Evolutionary conservation across 2,113 vertebrate genomes (phyloP).

Genomic region (Misgurnus anguillicaudatus): DNA sequence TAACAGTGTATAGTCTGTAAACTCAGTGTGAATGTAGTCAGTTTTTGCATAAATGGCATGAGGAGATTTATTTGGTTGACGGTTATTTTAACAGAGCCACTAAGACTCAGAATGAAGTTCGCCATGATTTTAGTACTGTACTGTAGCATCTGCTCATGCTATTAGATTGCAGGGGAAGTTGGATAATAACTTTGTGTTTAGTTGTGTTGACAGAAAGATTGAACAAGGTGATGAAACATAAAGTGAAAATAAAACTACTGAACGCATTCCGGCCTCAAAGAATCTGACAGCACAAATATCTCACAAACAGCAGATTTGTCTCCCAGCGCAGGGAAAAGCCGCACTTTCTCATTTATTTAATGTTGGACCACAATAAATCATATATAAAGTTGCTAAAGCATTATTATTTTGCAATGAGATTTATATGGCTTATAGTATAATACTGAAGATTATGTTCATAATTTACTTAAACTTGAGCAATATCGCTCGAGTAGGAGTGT

Average conservation of each 20-base stretch:
- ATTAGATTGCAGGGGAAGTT: slow-evolving; percentile 28
- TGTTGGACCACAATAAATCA: neutral
- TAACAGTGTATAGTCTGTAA: no score
- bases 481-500: no score
- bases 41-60: no score
- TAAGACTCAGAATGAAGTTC: neutral
- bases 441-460: no score
- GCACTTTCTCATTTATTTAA: neutral
- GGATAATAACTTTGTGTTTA: slow-evolving; percentile 47
- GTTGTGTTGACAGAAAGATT: slow-evolving; percentile 6
- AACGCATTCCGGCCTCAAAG: neutral
- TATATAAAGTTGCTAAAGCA: no score
- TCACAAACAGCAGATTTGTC: slow-evolving; percentile 4
- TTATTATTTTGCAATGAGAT: no score
- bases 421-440: no score
- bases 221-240: neutral
- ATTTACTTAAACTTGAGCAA: no score
- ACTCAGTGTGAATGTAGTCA: no score
- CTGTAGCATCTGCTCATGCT: neutral
- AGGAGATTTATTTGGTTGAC: no score
- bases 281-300: neutral
- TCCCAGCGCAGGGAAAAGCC: neutral
- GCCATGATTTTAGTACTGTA: neutral
- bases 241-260: neutral
- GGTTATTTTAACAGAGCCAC: no score